Evolutionary conservation across 2,797 vertebrate species (phyloP).

Genomic region (Tadarida brasiliensis): DNA sequence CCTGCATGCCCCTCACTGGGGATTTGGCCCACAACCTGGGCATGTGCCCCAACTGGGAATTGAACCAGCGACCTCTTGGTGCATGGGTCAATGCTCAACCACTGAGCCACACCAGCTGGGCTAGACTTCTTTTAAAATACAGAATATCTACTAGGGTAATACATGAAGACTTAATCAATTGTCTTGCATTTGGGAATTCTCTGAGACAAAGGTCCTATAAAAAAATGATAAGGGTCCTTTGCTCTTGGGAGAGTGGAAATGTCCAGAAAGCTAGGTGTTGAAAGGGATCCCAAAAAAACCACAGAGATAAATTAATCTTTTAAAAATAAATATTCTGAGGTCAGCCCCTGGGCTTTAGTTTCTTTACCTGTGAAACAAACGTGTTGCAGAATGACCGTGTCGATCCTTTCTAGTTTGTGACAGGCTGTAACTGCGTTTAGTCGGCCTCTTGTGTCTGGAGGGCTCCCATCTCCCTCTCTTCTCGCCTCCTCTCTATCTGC

Average conservation of each 20-base stretch:
- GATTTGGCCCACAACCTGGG: too few relatives aligned
- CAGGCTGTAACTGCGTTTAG: rapidly evolving
- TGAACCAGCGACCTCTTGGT: too few relatives aligned
- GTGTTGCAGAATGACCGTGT: rapidly evolving
- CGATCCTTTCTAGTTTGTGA: too few relatives aligned
- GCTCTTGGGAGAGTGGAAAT: not conserved
- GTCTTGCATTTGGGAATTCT: conserved; percentile 8
- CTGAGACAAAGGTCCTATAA: not conserved
- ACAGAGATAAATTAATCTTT: not conserved
- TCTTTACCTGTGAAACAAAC: not conserved
- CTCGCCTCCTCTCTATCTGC: not conserved
- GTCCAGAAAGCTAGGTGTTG: not conserved
- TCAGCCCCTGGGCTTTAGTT: not conserved
- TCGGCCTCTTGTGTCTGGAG: rapidly evolving
- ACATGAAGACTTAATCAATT: not conserved
- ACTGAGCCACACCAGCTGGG: too few relatives aligned
- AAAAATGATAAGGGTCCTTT: not conserved
- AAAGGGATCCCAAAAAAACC: not conserved
- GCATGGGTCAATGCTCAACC: too few relatives aligned
- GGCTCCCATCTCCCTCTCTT: not conserved
- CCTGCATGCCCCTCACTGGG: too few relatives aligned
- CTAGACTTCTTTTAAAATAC: not conserved
- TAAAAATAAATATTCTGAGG: not conserved
- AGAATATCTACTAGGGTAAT: not conserved
- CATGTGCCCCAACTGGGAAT: too few relatives aligned